Evolutionary conservation across 2,888 invertebrate genomes (phyloP).

Genomic region (Sarcophaga rosellei): DNA sequence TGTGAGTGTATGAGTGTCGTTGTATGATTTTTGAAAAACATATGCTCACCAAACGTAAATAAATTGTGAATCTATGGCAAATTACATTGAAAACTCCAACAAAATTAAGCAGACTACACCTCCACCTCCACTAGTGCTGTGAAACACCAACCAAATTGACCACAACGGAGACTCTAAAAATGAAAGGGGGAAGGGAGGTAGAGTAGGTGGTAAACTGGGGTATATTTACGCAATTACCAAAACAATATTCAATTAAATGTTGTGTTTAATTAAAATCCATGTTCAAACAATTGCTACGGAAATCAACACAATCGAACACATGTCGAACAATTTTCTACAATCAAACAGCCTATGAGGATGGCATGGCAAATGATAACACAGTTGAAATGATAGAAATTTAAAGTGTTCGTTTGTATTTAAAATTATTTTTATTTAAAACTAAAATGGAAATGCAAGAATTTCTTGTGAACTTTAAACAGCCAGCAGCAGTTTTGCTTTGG

Average conservation of each 20-base stretch:
- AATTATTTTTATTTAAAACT: background rate
- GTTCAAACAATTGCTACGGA: constrained; percentile 38
- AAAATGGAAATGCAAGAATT: background rate
- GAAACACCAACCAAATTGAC: constrained; percentile 28
- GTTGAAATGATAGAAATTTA: background rate
- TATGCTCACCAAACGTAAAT: background rate
- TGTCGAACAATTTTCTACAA: background rate
- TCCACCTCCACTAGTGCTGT: background rate
- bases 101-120: constrained; percentile 36
- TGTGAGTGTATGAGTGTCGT: background rate
- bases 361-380: background rate
- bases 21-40: too few relatives aligned
- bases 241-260: constrained; percentile 53
- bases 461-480: background rate
- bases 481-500: constrained; percentile 31
- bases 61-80: constrained; percentile 22
- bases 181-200: background rate
- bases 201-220: background rate
- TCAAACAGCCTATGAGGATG: background rate
- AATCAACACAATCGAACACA: constrained; percentile 13
- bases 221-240: constrained; percentile 32
- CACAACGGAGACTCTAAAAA: constrained; percentile 35
- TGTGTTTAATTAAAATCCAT: constrained; percentile 55
- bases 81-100: constrained; percentile 46
- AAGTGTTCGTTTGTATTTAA: background rate